Evolutionary conservation across 1,140 invertebrate species (phyloP).

Genomic region (Reticulitermes speratus): DNA sequence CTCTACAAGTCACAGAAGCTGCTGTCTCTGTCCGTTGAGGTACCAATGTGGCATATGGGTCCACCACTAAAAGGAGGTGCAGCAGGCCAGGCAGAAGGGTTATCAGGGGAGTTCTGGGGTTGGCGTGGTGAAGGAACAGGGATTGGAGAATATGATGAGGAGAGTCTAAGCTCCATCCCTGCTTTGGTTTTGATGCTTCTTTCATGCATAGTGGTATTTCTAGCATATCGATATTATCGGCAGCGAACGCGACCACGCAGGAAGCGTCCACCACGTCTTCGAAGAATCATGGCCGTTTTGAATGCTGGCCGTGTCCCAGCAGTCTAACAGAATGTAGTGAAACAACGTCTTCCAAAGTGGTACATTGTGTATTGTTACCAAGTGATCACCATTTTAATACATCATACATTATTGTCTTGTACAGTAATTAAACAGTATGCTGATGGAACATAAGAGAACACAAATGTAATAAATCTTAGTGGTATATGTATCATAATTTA

Average conservation of each 20-base stretch:
- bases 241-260: conserved; percentile 37
- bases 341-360: conserved; percentile 19
- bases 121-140: conserved; percentile 29
- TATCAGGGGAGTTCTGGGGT: conserved; percentile 31
- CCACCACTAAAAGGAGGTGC: conserved; percentile 31
- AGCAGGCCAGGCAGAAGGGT: conserved; percentile 32
- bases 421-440: neutral
- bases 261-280: conserved; percentile 35
- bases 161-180: conserved; percentile 25
- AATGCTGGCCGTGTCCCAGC: conserved; percentile 35
- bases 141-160: conserved; percentile 22
- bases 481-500: neutral
- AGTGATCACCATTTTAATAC: neutral
- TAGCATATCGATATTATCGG: conserved; percentile 36
- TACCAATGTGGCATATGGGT: conserved; percentile 42
- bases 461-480: neutral
- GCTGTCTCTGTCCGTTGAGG: conserved; percentile 57
- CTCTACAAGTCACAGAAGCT: conserved; percentile 72
- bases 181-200: conserved; percentile 27
- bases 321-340: conserved; percentile 29
- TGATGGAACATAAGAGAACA: neutral
- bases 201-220: conserved; percentile 27
- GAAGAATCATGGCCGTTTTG: conserved; percentile 27
- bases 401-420: neutral
- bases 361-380: neutral